A percentile compares a stretch with the other conserved stretches of the same genome.
Evolutionary conservation across 2,113 vertebrate species (phyloP).

Genomic region (Otus sunia): DNA sequence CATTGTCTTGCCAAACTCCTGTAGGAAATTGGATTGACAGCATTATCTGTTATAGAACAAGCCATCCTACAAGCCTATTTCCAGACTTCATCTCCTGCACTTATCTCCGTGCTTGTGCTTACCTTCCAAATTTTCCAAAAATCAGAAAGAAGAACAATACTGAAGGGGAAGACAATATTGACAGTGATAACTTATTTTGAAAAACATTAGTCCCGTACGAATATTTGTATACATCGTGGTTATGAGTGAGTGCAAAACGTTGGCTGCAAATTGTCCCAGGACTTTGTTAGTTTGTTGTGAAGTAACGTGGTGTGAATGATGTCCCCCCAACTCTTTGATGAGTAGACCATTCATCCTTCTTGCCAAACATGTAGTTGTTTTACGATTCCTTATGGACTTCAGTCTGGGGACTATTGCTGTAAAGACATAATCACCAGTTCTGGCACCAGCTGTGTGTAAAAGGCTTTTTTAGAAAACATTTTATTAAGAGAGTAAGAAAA

Average conservation of each 20-base stretch:
- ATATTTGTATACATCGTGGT: fast-evolving
- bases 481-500: not conserved
- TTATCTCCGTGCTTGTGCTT: not conserved
- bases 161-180: not conserved
- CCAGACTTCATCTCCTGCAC: not conserved
- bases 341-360: not conserved
- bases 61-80: not conserved
- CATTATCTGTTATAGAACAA: slow-evolving; percentile 21
- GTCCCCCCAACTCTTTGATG: not conserved
- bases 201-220: not conserved
- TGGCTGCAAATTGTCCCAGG: not conserved
- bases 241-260: not conserved
- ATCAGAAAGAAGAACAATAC: fast-evolving
- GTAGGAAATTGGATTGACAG: slow-evolving; percentile 36
- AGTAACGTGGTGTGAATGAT: not conserved
- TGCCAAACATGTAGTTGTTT: not conserved
- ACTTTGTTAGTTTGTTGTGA: not conserved
- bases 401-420: not conserved
- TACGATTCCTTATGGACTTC: not conserved
- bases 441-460: not conserved
- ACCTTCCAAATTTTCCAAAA: not conserved
- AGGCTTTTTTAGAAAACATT: not conserved
- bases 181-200: not conserved
- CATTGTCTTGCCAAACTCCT: not conserved
- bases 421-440: not conserved